Conservation (phyloP, 2,113 vertebrate genomes). For the Morone saxatilis region DNA sequence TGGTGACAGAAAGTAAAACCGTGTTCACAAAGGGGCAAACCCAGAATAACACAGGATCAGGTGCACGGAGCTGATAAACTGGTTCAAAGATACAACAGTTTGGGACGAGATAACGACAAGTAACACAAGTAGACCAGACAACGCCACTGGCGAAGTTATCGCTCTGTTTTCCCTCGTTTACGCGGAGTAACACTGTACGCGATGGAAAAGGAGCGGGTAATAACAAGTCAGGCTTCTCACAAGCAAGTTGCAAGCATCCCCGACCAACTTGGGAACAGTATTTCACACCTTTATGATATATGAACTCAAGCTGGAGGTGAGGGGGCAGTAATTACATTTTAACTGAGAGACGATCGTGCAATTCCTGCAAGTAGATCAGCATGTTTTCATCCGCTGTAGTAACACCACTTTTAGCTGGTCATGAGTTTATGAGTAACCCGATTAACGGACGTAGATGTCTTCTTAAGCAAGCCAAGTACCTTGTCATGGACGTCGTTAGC, state of each 20-base stretch:
- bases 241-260: not conserved
- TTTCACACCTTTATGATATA: constrained; percentile 51
- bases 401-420: not conserved
- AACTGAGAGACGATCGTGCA: not conserved
- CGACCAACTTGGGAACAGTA: constrained; percentile 1
- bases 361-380: not conserved
- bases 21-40: not conserved
- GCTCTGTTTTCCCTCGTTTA: not conserved
- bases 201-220: not conserved
- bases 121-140: constrained; percentile 4
- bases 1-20: not conserved
- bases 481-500: too few species aligned
- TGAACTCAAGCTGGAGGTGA: constrained; percentile 24
- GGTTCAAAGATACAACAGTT: constrained; percentile 19
- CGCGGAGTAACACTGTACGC: not conserved
- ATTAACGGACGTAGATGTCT: not conserved
- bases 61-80: constrained; percentile 61
- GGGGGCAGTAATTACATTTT: not conserved
- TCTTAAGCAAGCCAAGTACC: not conserved
- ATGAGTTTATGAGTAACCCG: not conserved
- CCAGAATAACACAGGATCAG: constrained; percentile 34
- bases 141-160: not conserved
- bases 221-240: not conserved
- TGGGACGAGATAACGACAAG: constrained; percentile 24
- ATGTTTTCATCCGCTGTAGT: not conserved